Conservation (phyloP, 2,797 vertebrate genomes). For the Bovichtus diacanthus region DNA sequence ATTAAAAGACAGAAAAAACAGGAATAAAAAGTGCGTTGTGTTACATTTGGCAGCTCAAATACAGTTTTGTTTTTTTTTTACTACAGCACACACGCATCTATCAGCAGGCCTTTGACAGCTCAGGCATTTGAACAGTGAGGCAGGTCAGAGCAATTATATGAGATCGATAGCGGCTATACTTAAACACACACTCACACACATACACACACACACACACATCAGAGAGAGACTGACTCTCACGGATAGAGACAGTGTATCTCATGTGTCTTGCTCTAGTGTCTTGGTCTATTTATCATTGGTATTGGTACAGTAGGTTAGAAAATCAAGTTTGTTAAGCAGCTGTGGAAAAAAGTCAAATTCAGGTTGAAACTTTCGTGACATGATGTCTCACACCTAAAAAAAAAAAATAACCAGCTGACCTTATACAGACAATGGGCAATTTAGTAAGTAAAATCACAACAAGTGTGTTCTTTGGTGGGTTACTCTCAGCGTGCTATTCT, state of each 20-base stretch:
- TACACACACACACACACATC: neutral
- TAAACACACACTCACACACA: slow-evolving; percentile 11
- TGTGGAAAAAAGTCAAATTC: neutral
- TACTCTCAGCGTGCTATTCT: neutral
- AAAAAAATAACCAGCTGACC: neutral
- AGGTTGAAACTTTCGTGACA: neutral
- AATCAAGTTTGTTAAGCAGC: neutral
- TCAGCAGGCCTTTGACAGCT: slow-evolving; percentile 64
- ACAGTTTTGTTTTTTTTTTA: slow-evolving; percentile 30
- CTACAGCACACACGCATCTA: slow-evolving; percentile 43
- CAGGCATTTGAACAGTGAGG: slow-evolving; percentile 81
- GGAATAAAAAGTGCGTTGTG: neutral
- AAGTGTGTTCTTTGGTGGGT: neutral
- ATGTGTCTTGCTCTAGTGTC: neutral
- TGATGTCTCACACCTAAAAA: neutral
- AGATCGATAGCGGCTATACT: slow-evolving; percentile 84
- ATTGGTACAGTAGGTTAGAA: slow-evolving; percentile 1
- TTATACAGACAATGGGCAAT: neutral
- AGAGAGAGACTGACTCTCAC: neutral
- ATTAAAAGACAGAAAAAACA: neutral
- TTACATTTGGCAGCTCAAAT: neutral
- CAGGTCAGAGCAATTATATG: slow-evolving; percentile 84
- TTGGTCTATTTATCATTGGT: neutral
- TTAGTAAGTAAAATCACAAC: neutral
- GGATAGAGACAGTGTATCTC: slow-evolving; percentile 5